These are phyloP conservation scores for Seira sanloemensis DNA, from an alignment of 2,888 invertebrate genomes.

Conservation along the genomic window DNA sequence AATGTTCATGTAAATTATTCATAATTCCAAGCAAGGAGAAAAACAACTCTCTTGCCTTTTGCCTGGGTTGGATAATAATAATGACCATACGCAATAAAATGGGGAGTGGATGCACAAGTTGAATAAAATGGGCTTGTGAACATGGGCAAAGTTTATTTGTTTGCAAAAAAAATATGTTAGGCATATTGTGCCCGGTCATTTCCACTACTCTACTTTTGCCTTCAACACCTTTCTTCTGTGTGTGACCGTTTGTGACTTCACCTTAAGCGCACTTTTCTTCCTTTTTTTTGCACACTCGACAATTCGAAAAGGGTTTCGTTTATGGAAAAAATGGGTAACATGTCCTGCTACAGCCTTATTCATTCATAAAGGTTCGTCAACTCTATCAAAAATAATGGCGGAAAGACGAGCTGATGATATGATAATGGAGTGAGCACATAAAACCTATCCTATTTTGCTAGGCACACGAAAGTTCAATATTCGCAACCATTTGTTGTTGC, in stretches of 20 bases:
- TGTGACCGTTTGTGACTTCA: too few relatives aligned
- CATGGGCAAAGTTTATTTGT: background rate
- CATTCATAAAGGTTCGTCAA: conserved; percentile 60
- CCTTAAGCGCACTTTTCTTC: too few relatives aligned
- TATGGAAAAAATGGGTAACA: background rate
- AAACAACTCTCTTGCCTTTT: too few relatives aligned
- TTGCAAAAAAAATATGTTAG: background rate
- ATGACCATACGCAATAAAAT: background rate
- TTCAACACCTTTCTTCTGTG: background rate
- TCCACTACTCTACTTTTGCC: conserved; percentile 7
- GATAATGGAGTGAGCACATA: conserved; percentile 28
- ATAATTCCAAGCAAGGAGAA: too few relatives aligned
- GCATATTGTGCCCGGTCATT: conserved; percentile 6
- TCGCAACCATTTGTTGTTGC: conserved; percentile 36
- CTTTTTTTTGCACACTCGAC: too few relatives aligned
- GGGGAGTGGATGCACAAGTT: background rate
- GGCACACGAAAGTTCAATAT: conserved; percentile 43
- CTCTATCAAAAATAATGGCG: conserved; percentile 20
- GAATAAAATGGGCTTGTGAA: too few relatives aligned
- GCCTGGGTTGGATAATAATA: too few relatives aligned
- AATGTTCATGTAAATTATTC: too few relatives aligned
- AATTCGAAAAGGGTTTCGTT: too few relatives aligned
- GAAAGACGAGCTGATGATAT: conserved; percentile 18
- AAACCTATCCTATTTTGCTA: conserved; percentile 40
- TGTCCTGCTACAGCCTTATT: conserved; percentile 33